Evolutionary conservation across 2,113 vertebrate genomes (phyloP).

Genomic region (Hemibagrus wyckioides): DNA sequence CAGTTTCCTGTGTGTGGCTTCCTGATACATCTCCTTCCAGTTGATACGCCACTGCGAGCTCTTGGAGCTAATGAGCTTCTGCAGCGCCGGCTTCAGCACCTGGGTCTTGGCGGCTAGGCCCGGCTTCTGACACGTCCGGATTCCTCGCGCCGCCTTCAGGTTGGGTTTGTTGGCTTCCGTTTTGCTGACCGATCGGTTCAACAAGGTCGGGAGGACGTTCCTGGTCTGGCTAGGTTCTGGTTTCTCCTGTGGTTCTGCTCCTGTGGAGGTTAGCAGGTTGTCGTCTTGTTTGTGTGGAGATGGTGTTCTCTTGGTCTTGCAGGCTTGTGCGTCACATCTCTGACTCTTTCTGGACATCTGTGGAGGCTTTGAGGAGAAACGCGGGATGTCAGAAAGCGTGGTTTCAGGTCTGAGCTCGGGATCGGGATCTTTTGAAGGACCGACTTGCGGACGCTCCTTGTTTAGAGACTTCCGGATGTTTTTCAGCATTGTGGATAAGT

Average conservation of each 20-base stretch:
- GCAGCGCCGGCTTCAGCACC: conserved; percentile 73
- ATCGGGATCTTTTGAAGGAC: not conserved
- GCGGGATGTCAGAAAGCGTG: not conserved
- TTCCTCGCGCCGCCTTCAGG: conserved; percentile 74
- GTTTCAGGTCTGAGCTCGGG: not conserved
- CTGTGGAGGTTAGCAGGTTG: not conserved
- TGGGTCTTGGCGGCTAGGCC: conserved; percentile 68
- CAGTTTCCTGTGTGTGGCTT: conserved; percentile 78
- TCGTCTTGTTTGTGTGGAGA: not conserved
- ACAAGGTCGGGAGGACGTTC: conserved; percentile 75
- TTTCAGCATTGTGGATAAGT: conserved; percentile 50
- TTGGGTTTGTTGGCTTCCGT: conserved; percentile 73
- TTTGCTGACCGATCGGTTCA: conserved; percentile 74
- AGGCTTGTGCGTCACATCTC: not conserved
- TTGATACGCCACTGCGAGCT: conserved; percentile 71
- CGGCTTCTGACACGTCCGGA: conserved; percentile 70
- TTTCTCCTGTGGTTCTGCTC: not conserved
- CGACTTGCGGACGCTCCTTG: conserved; percentile 29
- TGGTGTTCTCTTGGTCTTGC: not conserved
- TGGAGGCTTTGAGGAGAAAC: not conserved
- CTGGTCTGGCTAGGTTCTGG: conserved; percentile 35
- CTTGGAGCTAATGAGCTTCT: conserved; percentile 76
- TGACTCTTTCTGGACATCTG: not conserved
- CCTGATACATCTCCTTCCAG: conserved; percentile 81
- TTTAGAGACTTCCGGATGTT: conserved; percentile 59